phyloP scores from a whole-genome alignment of 2,113 vertebrate species.

The Myotis davidii region DNA sequence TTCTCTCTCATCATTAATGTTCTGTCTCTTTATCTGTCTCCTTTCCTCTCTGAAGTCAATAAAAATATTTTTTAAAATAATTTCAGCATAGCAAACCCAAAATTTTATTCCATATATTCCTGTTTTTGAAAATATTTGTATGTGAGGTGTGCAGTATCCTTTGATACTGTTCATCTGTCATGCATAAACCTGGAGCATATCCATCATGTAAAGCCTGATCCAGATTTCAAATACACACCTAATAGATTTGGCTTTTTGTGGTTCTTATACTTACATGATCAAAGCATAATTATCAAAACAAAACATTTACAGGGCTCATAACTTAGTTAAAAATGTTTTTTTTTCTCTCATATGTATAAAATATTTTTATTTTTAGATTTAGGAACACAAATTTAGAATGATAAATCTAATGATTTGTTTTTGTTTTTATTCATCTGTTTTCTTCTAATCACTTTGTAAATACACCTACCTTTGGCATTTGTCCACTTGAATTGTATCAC shows the following conservation, averaged over 20 bases:
- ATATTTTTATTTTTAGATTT: constrained; percentile 13
- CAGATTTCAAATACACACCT: not conserved
- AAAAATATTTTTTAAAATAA: not conserved
- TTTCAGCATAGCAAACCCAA: not conserved
- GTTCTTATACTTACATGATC: not conserved
- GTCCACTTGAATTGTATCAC: not conserved
- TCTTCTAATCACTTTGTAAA: not conserved
- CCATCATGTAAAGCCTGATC: not conserved
- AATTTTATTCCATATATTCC: not conserved
- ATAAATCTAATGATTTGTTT: not conserved
- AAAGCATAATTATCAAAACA: not conserved
- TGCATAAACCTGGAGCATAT: not conserved
- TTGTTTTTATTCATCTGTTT: not conserved
- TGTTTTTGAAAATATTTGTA: not conserved
- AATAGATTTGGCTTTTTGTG: not conserved
- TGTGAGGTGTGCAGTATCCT: not conserved
- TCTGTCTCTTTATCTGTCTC: too few relatives aligned
- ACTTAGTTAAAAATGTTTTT: not conserved
- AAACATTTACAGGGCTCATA: not conserved
- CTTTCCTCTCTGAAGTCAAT: too few relatives aligned
- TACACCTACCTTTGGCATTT: not conserved
- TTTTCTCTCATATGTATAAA: not conserved
- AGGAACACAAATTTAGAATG: not conserved
- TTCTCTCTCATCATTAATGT: too few relatives aligned
- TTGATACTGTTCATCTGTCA: not conserved